Conservation (phyloP, 2,113 vertebrate species). For the Amazona guildingii region DNA sequence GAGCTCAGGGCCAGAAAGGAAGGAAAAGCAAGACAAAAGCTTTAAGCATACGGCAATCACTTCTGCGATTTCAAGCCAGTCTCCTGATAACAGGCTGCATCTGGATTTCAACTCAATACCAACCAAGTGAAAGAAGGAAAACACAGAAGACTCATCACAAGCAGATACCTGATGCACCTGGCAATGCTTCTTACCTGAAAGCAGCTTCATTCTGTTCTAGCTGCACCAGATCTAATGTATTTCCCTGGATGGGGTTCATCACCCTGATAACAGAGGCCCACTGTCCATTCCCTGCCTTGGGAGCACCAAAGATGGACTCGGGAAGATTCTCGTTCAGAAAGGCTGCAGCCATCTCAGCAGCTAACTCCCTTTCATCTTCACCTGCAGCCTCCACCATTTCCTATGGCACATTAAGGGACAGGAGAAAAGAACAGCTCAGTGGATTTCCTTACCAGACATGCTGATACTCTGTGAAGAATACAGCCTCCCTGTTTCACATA, state of each 20-base stretch:
- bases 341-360: constrained; percentile 97
- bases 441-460: not conserved
- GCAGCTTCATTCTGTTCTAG: constrained; percentile 98
- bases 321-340: constrained; percentile 98
- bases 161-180: not conserved
- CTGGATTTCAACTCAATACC: not conserved
- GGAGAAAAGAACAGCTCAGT: not conserved
- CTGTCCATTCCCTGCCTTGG: constrained; percentile 95
- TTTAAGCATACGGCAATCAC: not conserved
- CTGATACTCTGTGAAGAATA: not conserved
- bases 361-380: constrained; percentile 94
- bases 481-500: not conserved
- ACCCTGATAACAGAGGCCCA: constrained; percentile 97
- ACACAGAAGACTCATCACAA: not conserved
- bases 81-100: not conserved
- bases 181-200: constrained; percentile 84
- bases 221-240: constrained; percentile 91
- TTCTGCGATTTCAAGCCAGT: not conserved
- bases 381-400: constrained; percentile 99
- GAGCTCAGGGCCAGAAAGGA: not conserved
- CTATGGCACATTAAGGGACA: constrained; percentile 49
- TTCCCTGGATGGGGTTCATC: constrained; percentile 95
- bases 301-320: constrained; percentile 94
- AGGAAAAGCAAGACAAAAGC: not conserved
- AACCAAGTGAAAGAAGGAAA: not conserved